Evolutionary conservation across 2,797 vertebrate species (phyloP).

Genomic region (Potorous gilbertii): DNA sequence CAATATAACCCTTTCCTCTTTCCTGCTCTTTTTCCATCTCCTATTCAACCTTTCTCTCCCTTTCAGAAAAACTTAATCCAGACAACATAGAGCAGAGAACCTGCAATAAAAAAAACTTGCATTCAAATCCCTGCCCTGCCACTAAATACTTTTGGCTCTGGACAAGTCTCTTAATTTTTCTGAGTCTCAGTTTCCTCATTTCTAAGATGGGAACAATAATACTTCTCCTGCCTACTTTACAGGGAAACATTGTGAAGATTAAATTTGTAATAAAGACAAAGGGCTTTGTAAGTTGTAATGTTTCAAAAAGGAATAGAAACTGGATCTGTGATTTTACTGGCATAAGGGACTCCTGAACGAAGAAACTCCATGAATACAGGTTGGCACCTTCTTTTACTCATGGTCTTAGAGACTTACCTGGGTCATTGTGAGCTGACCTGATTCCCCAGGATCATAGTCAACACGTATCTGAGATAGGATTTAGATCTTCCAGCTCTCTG

Average conservation of each 20-base stretch:
- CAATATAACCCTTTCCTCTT: neutral
- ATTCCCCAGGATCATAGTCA: neutral
- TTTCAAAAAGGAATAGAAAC: neutral
- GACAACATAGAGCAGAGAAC: neutral
- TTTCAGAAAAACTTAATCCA: neutral
- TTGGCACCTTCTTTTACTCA: neutral
- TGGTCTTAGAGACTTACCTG: neutral
- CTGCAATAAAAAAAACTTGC: neutral
- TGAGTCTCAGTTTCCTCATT: neutral
- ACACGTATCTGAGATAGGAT: too few species aligned
- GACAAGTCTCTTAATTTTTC: neutral
- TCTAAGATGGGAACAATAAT: neutral
- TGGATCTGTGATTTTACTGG: too few species aligned
- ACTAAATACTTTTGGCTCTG: neutral
- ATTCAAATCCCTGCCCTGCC: neutral
- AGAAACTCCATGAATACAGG: neutral
- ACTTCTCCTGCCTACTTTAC: neutral
- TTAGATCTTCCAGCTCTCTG: neutral
- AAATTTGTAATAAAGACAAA: neutral
- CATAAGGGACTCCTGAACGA: neutral
- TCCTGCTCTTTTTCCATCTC: neutral
- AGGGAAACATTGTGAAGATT: neutral
- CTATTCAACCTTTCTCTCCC: neutral
- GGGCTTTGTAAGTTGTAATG: neutral
- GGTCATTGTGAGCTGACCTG: neutral